These are phyloP conservation scores for Crossocerus cetratus DNA, from an alignment of 2,888 invertebrate genomes.

Conservation along the genomic window DNA sequence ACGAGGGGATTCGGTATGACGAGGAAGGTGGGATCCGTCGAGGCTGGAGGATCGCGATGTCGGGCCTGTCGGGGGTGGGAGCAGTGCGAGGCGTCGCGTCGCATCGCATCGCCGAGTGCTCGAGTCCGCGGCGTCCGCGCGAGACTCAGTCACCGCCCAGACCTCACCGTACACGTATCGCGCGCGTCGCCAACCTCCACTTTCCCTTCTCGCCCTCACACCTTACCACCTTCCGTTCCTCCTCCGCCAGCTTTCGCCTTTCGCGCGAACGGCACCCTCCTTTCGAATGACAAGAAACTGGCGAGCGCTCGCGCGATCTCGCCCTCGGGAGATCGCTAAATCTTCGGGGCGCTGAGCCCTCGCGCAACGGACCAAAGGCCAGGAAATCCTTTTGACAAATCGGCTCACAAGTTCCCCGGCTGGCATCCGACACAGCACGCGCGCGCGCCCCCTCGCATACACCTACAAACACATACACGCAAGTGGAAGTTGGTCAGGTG, in stretches of 20 bases:
- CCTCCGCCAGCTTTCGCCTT: neutral
- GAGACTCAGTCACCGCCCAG: constrained; percentile 73
- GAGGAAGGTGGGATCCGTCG: constrained; percentile 36
- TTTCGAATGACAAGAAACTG: constrained; percentile 77
- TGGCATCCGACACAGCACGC: too few species aligned
- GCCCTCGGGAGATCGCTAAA: constrained; percentile 54
- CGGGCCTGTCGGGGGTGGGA: constrained; percentile 53
- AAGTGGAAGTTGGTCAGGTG: constrained; percentile 22
- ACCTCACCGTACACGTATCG: constrained; percentile 50
- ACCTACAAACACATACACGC: too few species aligned
- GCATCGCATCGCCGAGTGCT: constrained; percentile 56
- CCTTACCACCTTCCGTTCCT: constrained; percentile 70
- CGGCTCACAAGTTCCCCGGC: too few species aligned
- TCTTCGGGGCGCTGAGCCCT: too few species aligned
- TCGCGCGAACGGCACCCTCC: neutral
- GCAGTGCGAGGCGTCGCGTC: constrained; percentile 68
- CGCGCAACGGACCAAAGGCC: too few species aligned
- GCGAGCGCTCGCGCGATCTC: constrained; percentile 76
- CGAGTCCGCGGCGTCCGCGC: neutral
- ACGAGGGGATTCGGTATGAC: constrained; percentile 5
- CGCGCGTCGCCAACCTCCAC: constrained; percentile 68
- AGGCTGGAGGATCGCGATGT: constrained; percentile 32
- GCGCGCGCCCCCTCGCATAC: too few species aligned
- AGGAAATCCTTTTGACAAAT: too few species aligned
- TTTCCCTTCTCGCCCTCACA: constrained; percentile 46